Evolutionary conservation across 2,113 vertebrate species (phyloP).

Genomic region (Pseudonaja textilis): DNA sequence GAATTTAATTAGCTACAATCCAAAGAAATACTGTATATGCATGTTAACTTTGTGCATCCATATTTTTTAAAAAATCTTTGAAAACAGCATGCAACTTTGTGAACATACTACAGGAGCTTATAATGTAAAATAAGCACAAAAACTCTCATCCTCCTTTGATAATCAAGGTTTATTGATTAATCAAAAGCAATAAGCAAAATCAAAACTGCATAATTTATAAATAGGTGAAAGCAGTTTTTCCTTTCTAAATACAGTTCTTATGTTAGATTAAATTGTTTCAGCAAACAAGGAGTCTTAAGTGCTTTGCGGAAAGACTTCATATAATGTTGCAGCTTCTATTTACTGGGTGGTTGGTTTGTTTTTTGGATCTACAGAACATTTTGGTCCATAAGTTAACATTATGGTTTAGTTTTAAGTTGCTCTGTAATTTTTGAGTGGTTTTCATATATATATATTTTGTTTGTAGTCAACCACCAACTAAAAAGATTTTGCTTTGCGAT

Average conservation of each 20-base stretch:
- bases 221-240: not conserved
- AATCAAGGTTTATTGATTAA: not conserved
- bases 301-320: constrained; percentile 18
- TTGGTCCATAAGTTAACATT: constrained; percentile 12
- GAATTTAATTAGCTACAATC: not conserved
- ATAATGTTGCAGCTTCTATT: not conserved
- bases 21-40: not conserved
- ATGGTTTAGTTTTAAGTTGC: constrained; percentile 25
- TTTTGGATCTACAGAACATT: constrained; percentile 21
- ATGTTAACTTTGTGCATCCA: not conserved
- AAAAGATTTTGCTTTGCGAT: constrained; percentile 27
- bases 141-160: not conserved
- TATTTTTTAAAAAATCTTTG: not conserved
- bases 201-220: not conserved
- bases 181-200: not conserved
- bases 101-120: not conserved
- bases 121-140: not conserved
- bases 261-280: not conserved
- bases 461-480: not conserved
- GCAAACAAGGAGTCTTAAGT: constrained; percentile 16
- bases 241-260: not conserved
- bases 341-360: constrained; percentile 23
- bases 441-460: constrained; percentile 19
- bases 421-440: constrained; percentile 35
- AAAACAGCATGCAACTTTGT: not conserved